Base-by-base conservation (phyloP, 2,888 invertebrate species). In the Alviniconcha strummeri region DNA sequence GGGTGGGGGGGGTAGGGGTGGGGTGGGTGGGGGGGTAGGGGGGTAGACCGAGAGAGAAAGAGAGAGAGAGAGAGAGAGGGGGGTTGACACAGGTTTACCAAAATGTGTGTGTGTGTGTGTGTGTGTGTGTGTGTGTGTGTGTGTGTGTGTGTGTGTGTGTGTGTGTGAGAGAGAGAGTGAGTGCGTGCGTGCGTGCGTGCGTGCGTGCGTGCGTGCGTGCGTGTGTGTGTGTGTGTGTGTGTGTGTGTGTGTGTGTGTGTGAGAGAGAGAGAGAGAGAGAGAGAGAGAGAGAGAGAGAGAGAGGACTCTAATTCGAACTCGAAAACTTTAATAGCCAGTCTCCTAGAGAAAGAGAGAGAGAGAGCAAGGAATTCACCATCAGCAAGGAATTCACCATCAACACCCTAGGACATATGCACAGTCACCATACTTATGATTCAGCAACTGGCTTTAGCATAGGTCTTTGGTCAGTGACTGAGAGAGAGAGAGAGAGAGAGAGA, bases 361-460 rank as follows among this genome's bases (percentile, higher is more conserved):
- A 36, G 36, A 8, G 36, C 36, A 9, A 82, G 52, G 54, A n/a
- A 82, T 54, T 82, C 76, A 52, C 82, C 82, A 52, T 74, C 74
- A 60, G 55, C 13, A 57, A 8, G 13, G 2, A 13, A 60, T 8
- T 69, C 17, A 17, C 69, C 69, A 7, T 69, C 69, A 69, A 69
- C n/a, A 5, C 69, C 69, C 69, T 69, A 17, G 9, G 17, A 69
- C n/a, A 69, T n/a, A 17, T n/a, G 17, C n/a, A 15, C 15, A n/a
- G 36, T 36, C 36, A 36, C 36, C 36, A 36, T 36, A 36, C 36
- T 36, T 0, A 36, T 1, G 36, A 36, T 36, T 36, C 36, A 36
- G 36, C 36, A 36, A 36, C 3, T 36, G 36, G 36, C 3, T 36
- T 36, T 36, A 36, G 36, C 36, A 36, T 36, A 36, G 36, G 36